Conservation (phyloP, 1,140 invertebrate species). For the Rhopalosiphum padi region DNA sequence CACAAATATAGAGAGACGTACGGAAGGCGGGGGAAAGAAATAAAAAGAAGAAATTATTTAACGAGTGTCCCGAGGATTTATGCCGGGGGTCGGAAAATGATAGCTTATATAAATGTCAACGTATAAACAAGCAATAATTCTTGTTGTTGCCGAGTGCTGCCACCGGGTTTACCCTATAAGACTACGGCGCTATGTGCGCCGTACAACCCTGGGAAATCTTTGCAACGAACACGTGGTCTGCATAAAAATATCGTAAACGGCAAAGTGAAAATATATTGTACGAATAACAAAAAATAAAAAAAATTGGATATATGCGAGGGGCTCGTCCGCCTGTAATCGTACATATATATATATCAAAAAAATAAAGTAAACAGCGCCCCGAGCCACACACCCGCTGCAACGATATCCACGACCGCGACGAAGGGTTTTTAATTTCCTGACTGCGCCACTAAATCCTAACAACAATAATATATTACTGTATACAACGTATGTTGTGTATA, state of each 20-base stretch:
- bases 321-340: not conserved
- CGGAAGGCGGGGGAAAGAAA: not conserved
- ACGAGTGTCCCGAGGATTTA: constrained; percentile 53
- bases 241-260: constrained; percentile 56
- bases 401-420: not conserved
- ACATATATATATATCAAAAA: not conserved
- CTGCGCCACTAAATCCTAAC: constrained; percentile 17
- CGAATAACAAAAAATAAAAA: not conserved
- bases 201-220: constrained; percentile 38
- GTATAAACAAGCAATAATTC: constrained; percentile 57
- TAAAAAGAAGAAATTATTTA: constrained; percentile 56
- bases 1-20: not conserved
- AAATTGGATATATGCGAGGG: not conserved
- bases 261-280: constrained; percentile 41
- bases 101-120: constrained; percentile 57
- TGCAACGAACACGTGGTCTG: constrained; percentile 43
- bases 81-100: constrained; percentile 36
- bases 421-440: constrained; percentile 41
- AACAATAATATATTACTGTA: not conserved
- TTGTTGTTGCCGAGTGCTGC: constrained; percentile 27
- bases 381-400: not conserved
- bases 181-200: not conserved
- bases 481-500: not conserved
- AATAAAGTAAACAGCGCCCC: not conserved
- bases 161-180: not conserved